Conservation (phyloP, 2,888 invertebrate genomes). For the Scelioninae gen. 2 region DNA sequence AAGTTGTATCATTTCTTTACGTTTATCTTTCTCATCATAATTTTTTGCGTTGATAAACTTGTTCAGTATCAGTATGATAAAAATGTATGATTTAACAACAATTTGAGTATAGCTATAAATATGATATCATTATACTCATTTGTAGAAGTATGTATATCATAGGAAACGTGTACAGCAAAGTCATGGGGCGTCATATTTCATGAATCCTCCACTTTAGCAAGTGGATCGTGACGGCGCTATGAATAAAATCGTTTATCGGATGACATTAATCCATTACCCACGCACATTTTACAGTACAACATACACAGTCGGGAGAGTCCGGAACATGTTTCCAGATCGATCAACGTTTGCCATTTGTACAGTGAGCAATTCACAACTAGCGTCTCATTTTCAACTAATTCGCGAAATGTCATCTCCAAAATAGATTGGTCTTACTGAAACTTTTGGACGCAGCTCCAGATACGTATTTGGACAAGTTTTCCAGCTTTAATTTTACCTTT, state of each 20-base stretch:
- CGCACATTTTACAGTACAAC: conserved; percentile 43
- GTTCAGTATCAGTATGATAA: too few relatives aligned
- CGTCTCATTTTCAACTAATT: conserved; percentile 51
- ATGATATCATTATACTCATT: too few relatives aligned
- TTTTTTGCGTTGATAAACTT: too few relatives aligned
- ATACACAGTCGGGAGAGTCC: conserved; percentile 26
- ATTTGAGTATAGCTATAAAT: too few relatives aligned
- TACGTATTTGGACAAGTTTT: conserved; percentile 25
- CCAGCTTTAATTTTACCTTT: conserved; percentile 30
- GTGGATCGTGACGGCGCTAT: conserved; percentile 36
- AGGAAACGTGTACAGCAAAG: too few relatives aligned
- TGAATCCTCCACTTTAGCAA: conserved; percentile 17
- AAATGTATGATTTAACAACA: too few relatives aligned
- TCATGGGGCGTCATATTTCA: conserved; percentile 21
- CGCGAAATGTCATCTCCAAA: conserved; percentile 45
- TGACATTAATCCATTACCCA: conserved; percentile 50
- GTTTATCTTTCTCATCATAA: too few relatives aligned
- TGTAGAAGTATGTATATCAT: too few relatives aligned
- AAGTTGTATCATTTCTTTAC: too few relatives aligned
- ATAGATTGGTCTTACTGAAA: conserved; percentile 47
- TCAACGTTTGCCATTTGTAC: conserved; percentile 33
- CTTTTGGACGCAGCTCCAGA: conserved; percentile 23
- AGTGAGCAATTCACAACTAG: conserved; percentile 19
- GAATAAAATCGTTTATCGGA: conserved; percentile 45
- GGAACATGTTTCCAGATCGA: conserved; percentile 44